Evolutionary conservation across 37 sponge, comb jelly and placozoan species (phyloP).

Genomic region (Ephydatia muelleri): DNA sequence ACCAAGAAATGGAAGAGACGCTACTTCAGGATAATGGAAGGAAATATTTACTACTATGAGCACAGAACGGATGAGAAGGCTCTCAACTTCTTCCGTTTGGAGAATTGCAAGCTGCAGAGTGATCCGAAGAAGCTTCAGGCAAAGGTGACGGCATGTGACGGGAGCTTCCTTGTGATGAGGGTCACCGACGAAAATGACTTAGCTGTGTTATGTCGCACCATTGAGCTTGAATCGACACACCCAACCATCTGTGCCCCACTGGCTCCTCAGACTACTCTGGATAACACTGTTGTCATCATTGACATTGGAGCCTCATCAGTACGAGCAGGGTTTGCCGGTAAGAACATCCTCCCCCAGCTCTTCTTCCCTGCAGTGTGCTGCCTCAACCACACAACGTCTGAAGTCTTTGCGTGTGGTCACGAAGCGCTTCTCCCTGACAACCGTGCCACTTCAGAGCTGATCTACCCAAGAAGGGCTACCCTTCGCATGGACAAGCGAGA

Average conservation of each 20-base stretch:
- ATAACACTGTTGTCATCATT: conserved; percentile 48
- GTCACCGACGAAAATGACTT: conserved; percentile 37
- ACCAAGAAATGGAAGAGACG: conserved; percentile 78
- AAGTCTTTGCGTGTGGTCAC: conserved; percentile 39
- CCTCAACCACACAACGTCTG: conserved; percentile 24
- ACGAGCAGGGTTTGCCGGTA: conserved; percentile 69
- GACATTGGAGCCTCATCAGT: conserved; percentile 82
- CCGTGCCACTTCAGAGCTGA: conserved; percentile 15
- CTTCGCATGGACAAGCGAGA: conserved; percentile 50
- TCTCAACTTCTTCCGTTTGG: conserved; percentile 33
- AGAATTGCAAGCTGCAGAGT: conserved; percentile 23
- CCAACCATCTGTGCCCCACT: conserved; percentile 44
- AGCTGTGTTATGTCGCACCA: conserved; percentile 45
- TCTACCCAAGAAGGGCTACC: conserved; percentile 51
- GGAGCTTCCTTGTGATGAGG: conserved; percentile 42
- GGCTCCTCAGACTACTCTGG: background rate
- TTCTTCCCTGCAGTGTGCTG: conserved; percentile 81
- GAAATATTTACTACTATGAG: conserved; percentile 77
- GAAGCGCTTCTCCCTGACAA: conserved; percentile 59
- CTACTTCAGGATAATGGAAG: conserved; percentile 66
- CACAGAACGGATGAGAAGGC: conserved; percentile 40
- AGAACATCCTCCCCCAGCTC: conserved; percentile 69
- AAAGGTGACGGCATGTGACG: conserved; percentile 22
- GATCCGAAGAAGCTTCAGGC: conserved; percentile 34
- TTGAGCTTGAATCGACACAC: conserved; percentile 60